Conservation (phyloP, 64 coral and sea anemone species). For the Stichodactyla mertensii region DNA sequence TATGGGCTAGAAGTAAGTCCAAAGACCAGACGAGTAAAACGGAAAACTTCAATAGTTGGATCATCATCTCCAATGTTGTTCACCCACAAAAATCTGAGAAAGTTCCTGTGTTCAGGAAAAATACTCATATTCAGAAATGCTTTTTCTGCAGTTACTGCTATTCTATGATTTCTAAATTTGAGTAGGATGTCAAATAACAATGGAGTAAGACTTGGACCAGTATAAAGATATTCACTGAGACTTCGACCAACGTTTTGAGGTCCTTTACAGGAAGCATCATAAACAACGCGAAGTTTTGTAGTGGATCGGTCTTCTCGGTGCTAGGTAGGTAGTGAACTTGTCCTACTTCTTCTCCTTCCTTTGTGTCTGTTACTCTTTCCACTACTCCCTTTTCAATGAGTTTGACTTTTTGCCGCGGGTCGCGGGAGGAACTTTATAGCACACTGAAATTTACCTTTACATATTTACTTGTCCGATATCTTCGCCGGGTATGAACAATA, state of each 20-base stretch:
- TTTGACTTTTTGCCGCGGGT: no score
- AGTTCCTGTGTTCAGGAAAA: slow-evolving; percentile 30
- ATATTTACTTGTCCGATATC: no score
- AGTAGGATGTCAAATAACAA: no score
- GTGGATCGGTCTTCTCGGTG: slow-evolving; percentile 15
- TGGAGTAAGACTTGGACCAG: no score
- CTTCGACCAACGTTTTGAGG: no score
- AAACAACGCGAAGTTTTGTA: slow-evolving; percentile 37
- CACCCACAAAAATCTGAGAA: slow-evolving; percentile 34
- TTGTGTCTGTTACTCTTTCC: slow-evolving; percentile 23
- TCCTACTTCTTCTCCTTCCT: background rate
- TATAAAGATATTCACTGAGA: no score
- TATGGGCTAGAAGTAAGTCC: slow-evolving; percentile 29
- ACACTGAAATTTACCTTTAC: no score
- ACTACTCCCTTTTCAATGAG: slow-evolving; percentile 52
- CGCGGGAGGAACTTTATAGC: no score
- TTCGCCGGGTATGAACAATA: no score
- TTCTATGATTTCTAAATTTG: background rate
- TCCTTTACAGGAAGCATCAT: no score
- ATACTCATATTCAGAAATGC: slow-evolving; percentile 41
- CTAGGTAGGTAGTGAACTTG: slow-evolving; percentile 28
- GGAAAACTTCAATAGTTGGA: slow-evolving; percentile 19
- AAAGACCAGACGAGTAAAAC: slow-evolving; percentile 39
- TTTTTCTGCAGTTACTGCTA: slow-evolving; percentile 37
- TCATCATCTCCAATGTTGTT: slow-evolving; percentile 6